Evolutionary conservation across 2,797 vertebrate genomes (phyloP).

Genomic region (Protonibea diacanthus): DNA sequence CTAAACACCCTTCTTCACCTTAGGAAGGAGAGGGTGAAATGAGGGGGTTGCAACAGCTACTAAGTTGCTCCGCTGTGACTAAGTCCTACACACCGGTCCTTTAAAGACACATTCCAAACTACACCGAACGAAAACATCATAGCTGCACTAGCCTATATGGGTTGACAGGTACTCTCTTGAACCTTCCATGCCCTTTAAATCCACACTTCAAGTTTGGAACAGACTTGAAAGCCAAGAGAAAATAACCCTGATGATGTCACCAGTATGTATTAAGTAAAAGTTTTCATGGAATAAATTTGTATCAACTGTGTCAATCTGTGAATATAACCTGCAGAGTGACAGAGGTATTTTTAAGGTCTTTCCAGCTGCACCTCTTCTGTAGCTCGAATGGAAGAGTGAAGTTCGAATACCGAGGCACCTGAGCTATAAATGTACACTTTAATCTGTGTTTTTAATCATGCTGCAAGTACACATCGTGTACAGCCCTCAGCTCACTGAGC

Average conservation of each 20-base stretch:
- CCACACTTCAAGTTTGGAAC: too few species aligned
- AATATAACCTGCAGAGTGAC: neutral
- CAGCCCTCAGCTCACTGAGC: conserved; percentile 43
- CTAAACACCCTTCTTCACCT: too few species aligned
- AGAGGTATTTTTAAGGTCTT: conserved; percentile 5
- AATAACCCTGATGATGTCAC: neutral
- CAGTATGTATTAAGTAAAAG: conserved; percentile 5
- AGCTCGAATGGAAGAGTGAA: neutral
- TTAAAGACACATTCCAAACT: too few species aligned
- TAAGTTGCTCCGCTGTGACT: too few species aligned
- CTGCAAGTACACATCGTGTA: conserved; percentile 19
- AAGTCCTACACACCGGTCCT: too few species aligned
- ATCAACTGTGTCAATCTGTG: neutral
- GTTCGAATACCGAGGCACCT: neutral
- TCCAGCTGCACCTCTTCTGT: neutral
- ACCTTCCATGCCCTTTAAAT: too few species aligned
- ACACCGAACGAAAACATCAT: too few species aligned
- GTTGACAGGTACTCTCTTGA: too few species aligned
- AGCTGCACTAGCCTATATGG: too few species aligned
- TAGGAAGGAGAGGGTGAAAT: too few species aligned
- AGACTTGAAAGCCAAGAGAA: neutral
- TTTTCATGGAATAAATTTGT: neutral
- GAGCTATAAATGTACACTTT: conserved; percentile 33
- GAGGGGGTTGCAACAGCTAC: too few species aligned
- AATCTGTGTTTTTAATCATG: conserved; percentile 57